Percentiles rank a stretch among this genome's conserved stretches.
These are phyloP conservation scores for Xiphorhynchus erythropygius DNA, from an alignment of 2,797 vertebrate genomes.

Conservation along the genomic window DNA sequence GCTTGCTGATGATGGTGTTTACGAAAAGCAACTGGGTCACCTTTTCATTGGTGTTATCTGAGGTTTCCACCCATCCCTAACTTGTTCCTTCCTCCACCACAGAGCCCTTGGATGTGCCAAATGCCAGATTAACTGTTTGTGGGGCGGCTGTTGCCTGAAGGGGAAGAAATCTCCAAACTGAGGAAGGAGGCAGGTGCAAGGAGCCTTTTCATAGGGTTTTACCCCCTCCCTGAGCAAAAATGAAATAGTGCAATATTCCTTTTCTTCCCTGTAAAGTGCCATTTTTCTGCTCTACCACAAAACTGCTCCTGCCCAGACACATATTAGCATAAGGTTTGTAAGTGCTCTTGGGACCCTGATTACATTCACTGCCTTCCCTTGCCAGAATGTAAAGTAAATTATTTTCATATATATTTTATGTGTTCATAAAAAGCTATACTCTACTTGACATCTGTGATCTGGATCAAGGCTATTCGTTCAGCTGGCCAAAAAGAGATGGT, in stretches of 20 bases:
- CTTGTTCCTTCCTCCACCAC: slow-evolving; percentile 45
- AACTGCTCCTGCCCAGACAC: background rate
- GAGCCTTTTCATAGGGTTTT: background rate
- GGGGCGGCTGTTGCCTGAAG: background rate
- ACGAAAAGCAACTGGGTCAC: background rate
- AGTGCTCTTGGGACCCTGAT: background rate
- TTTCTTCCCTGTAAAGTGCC: background rate
- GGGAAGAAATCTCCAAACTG: background rate
- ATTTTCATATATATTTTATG: slow-evolving; percentile 15
- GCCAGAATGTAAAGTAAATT: background rate
- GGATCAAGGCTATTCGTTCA: background rate
- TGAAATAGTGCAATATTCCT: background rate
- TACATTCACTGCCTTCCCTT: background rate
- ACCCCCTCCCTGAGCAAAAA: background rate
- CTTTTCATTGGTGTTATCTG: background rate
- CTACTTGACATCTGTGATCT: slow-evolving; percentile 27
- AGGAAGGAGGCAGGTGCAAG: background rate
- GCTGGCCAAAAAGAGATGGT: background rate
- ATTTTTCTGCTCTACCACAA: background rate
- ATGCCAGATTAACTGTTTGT: background rate
- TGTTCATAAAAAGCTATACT: background rate
- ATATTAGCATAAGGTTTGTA: background rate
- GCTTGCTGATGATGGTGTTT: background rate
- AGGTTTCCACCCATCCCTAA: slow-evolving; percentile 32
- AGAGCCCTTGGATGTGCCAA: background rate